Evolutionary conservation across 1,140 invertebrate genomes (phyloP).

Genomic region (Dreissena rostriformis): DNA sequence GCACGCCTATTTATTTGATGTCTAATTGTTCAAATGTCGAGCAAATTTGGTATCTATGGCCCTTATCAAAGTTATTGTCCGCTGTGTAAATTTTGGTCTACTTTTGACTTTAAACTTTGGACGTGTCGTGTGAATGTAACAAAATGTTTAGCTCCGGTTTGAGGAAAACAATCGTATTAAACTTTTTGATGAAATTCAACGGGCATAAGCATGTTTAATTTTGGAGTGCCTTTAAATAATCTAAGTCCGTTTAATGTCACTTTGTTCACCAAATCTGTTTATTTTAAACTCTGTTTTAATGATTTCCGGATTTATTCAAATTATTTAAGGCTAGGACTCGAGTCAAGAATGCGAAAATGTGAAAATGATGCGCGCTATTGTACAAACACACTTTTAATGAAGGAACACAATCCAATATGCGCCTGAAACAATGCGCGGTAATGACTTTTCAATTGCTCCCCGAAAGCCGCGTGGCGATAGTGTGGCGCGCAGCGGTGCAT

Average conservation of each 20-base stretch:
- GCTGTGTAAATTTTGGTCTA: too few relatives aligned
- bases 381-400: conserved; percentile 1
- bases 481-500: too few relatives aligned
- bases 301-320: not conserved
- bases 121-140: not conserved
- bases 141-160: not conserved
- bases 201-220: not conserved
- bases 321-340: conserved; percentile 3
- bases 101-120: too few relatives aligned
- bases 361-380: not conserved
- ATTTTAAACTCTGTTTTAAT: not conserved
- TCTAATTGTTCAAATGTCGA: too few relatives aligned
- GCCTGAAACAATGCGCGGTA: too few relatives aligned
- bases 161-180: not conserved
- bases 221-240: not conserved
- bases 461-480: too few relatives aligned
- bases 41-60: too few relatives aligned
- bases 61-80: too few relatives aligned
- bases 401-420: not conserved
- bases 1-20: too few relatives aligned
- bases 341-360: not conserved
- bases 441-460: too few relatives aligned
- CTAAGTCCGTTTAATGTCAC: not conserved
- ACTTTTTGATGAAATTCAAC: not conserved
- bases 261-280: not conserved